Percentiles rank a stretch among this genome's conserved stretches.
These are phyloP conservation scores for Pardosa pseudoannulata DNA, from an alignment of 2,888 invertebrate genomes.

Conservation along the genomic window DNA sequence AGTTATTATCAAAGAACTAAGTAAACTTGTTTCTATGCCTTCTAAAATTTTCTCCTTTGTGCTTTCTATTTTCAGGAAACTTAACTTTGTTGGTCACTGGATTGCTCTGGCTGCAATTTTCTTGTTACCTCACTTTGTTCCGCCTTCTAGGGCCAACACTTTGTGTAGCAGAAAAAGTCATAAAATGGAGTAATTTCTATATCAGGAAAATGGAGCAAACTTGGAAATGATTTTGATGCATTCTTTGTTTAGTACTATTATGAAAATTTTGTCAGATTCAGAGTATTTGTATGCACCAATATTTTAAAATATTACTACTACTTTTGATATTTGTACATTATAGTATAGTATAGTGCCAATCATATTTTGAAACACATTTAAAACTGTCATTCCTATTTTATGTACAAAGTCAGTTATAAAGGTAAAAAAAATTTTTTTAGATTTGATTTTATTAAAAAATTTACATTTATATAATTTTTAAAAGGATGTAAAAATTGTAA, in stretches of 20 bases:
- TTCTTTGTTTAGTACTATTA: neutral
- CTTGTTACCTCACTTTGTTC: constrained; percentile 76
- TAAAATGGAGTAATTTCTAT: constrained; percentile 18
- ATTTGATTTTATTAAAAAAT: too few relatives aligned
- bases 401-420: too few relatives aligned
- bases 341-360: neutral
- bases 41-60: too few relatives aligned
- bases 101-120: constrained; percentile 77
- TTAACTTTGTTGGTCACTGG: constrained; percentile 79
- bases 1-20: too few relatives aligned
- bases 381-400: too few relatives aligned
- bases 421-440: too few relatives aligned
- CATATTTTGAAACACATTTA: neutral
- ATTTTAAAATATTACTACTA: neutral
- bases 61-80: constrained; percentile 76
- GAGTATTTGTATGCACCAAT: neutral
- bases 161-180: constrained; percentile 37
- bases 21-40: too few relatives aligned
- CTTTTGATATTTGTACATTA: neutral
- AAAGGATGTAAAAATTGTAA: too few relatives aligned
- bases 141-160: constrained; percentile 69
- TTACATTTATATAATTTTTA: too few relatives aligned
- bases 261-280: neutral
- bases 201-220: neutral
- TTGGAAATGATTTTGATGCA: neutral